Evolutionary conservation across 1,140 invertebrate genomes (phyloP).

Genomic region (Drosophila prosaltans): DNA sequence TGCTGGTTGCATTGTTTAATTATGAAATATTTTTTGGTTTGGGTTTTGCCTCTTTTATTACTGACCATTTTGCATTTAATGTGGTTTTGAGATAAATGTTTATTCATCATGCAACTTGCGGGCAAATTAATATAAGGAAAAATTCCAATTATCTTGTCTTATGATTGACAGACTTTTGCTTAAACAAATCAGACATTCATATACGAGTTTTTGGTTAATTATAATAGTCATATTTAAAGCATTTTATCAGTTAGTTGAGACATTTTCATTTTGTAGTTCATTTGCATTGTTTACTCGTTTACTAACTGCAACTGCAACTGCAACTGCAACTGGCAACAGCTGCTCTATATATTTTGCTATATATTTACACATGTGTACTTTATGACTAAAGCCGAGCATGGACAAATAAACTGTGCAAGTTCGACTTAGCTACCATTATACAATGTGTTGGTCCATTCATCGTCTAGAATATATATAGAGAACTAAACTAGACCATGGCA

Average conservation of each 20-base stretch:
- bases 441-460: no score
- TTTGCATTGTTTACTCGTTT: not conserved
- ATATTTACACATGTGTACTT: not conserved
- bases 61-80: slow-evolving; percentile 30
- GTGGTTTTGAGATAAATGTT: slow-evolving; percentile 43
- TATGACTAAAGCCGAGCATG: no score
- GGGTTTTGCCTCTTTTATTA: slow-evolving; percentile 45
- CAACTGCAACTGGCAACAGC: not conserved
- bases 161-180: not conserved
- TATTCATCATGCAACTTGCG: slow-evolving; percentile 42
- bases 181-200: not conserved
- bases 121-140: slow-evolving; percentile 45
- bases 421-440: no score
- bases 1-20: slow-evolving; percentile 15
- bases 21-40: not conserved
- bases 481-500: no score
- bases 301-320: not conserved
- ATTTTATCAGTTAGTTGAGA: not conserved
- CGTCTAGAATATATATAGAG: no score
- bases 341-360: not conserved
- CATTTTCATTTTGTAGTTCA: not conserved
- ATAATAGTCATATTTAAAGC: not conserved
- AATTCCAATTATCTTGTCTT: slow-evolving; percentile 12
- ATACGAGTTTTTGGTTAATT: not conserved
- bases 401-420: no score